These are phyloP conservation scores for Epinotia demarniana DNA, from an alignment of 2,888 invertebrate species.

Conservation along the genomic window DNA sequence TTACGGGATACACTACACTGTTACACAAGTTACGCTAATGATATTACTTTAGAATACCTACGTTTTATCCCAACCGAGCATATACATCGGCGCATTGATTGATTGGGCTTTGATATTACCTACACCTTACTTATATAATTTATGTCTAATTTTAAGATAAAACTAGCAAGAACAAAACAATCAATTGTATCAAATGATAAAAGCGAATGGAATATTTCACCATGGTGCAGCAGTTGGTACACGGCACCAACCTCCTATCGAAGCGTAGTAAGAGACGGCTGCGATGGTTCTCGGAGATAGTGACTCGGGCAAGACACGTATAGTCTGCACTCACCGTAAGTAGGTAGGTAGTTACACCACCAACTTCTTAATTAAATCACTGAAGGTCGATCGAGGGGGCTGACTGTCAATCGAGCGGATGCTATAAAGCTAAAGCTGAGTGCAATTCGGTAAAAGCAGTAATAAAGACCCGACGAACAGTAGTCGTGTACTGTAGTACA, in stretches of 20 bases:
- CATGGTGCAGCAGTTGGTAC: not conserved
- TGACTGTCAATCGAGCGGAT: conserved; percentile 6
- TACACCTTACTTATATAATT: not conserved
- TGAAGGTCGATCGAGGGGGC: conserved; percentile 25
- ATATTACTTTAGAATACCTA: not conserved
- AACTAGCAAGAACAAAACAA: not conserved
- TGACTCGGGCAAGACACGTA: not conserved
- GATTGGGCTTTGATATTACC: not conserved
- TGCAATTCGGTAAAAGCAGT: not conserved
- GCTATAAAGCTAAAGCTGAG: not conserved
- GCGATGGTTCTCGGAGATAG: not conserved
- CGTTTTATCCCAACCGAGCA: not conserved
- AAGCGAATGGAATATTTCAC: conserved; percentile 3
- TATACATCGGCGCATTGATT: not conserved
- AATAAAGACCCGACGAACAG: not conserved
- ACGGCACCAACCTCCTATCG: not conserved
- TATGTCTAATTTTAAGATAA: not conserved
- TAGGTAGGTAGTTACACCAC: conserved; percentile 15
- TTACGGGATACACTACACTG: not conserved
- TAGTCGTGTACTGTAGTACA: not conserved
- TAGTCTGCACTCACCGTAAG: not conserved
- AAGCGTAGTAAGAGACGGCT: not conserved
- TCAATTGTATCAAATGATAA: not conserved
- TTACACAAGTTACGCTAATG: not conserved
- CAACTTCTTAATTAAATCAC: conserved; percentile 12